Conservation (phyloP, 2,113 vertebrate species). For the Mustelus asterias region DNA sequence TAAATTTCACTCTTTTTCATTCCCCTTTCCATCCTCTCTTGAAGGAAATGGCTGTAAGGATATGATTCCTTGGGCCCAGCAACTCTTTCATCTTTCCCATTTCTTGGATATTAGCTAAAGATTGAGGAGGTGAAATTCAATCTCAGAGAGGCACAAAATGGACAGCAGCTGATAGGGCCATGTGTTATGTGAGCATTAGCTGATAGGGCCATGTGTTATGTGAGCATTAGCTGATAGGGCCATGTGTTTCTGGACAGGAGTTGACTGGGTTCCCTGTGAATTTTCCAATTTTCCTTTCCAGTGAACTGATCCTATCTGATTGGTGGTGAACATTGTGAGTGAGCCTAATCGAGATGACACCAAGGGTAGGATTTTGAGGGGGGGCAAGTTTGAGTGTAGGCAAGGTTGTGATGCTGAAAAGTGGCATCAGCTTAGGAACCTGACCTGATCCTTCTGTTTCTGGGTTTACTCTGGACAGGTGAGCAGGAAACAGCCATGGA, state of each 20-base stretch:
- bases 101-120: background rate
- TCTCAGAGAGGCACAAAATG: background rate
- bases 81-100: background rate
- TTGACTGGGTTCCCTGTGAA: background rate
- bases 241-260: background rate
- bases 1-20: background rate
- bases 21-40: background rate
- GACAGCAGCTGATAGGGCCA: no score
- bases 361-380: no score
- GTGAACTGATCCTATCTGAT: background rate
- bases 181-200: no score
- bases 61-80: background rate
- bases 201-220: no score
- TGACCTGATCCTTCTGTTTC: no score
- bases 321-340: background rate
- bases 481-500: no score
- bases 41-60: background rate
- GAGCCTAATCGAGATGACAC: background rate
- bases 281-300: background rate
- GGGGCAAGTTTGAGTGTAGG: no score
- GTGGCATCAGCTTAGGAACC: no score
- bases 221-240: background rate
- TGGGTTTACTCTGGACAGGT: no score
- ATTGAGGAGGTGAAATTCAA: background rate
- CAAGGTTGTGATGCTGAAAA: no score